phyloP scores from a whole-genome alignment of 2,888 invertebrate species.

The Arrhopalites spinosus region DNA sequence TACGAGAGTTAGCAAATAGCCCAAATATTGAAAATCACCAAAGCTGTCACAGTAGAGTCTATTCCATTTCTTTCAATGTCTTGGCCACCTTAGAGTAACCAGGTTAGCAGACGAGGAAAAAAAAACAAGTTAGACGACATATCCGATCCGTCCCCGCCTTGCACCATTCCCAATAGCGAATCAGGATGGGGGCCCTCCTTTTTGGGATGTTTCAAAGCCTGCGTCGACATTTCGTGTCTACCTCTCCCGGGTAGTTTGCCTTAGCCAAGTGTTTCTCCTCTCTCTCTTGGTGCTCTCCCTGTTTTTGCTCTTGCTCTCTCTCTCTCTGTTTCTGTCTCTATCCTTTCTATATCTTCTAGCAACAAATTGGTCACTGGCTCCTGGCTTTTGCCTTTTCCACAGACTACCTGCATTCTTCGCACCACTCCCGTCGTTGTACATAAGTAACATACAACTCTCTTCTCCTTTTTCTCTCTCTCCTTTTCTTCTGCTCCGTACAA shows the following conservation, averaged over 20 bases:
- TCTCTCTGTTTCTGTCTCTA: not conserved
- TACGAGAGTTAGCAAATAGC: not conserved
- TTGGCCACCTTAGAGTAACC: not conserved
- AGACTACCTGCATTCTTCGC: conserved; percentile 28
- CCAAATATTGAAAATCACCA: conserved; percentile 10
- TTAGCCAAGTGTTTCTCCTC: not conserved
- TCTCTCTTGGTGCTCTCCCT: not conserved
- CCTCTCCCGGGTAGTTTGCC: conserved; percentile 12
- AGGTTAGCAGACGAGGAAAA: conserved; percentile 3
- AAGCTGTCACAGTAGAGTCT: not conserved
- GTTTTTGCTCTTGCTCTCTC: too few relatives aligned
- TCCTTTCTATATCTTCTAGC: conserved; percentile 16
- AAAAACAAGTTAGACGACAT: conserved; percentile 8
- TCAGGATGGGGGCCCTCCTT: conserved; percentile 18
- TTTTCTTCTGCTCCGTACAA: conserved; percentile 5
- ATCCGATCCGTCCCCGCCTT: conserved; percentile 46
- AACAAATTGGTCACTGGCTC: conserved; percentile 37
- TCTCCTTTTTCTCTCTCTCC: not conserved
- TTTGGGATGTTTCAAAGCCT: not conserved
- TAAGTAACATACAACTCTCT: conserved; percentile 3
- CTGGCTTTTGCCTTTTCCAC: conserved; percentile 35
- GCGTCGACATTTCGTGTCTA: not conserved
- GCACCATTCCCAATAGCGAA: conserved; percentile 46
- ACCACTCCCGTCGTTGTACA: conserved; percentile 21
- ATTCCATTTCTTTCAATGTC: not conserved